Percentiles rank a stretch among this genome's conserved stretches.
These are phyloP conservation scores for Chymomyza fuscimana DNA, from an alignment of 2,888 invertebrate species.

Conservation along the genomic window DNA sequence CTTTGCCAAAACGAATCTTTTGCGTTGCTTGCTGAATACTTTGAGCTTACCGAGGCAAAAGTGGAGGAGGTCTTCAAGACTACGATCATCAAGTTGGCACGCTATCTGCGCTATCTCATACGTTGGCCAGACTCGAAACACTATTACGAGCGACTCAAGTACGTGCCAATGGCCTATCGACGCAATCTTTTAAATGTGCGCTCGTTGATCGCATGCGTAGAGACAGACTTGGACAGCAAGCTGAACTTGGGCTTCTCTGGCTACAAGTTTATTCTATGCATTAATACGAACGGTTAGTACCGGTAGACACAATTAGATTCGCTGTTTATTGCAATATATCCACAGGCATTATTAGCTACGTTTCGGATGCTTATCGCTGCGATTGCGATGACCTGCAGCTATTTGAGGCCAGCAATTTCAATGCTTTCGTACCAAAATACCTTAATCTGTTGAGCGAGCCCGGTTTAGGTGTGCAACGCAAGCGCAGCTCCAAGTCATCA, in stretches of 20 bases:
- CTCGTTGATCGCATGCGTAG: slow-evolving; percentile 78
- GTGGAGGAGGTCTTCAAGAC: slow-evolving; percentile 73
- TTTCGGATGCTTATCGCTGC: slow-evolving; percentile 77
- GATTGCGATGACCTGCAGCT: slow-evolving; percentile 77
- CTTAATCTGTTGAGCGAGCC: slow-evolving; percentile 77
- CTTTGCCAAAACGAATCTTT: slow-evolving; percentile 78
- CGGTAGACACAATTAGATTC: background rate
- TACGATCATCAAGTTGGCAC: slow-evolving; percentile 71
- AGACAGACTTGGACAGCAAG: slow-evolving; percentile 73
- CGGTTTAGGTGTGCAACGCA: slow-evolving; percentile 73
- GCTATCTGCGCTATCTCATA: slow-evolving; percentile 75
- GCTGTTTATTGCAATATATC: background rate
- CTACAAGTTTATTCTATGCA: slow-evolving; percentile 78
- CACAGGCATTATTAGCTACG: slow-evolving; percentile 75
- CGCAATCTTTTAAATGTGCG: slow-evolving; percentile 77
- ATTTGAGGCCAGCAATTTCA: slow-evolving; percentile 76
- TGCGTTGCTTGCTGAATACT: slow-evolving; percentile 73
- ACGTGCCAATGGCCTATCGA: slow-evolving; percentile 76
- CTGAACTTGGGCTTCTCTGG: slow-evolving; percentile 73
- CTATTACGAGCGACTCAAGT: slow-evolving; percentile 77
- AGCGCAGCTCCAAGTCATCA: slow-evolving; percentile 15
- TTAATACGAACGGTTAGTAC: slow-evolving; percentile 74
- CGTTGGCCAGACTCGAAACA: slow-evolving; percentile 78
- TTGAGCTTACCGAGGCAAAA: slow-evolving; percentile 75
- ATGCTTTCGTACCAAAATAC: slow-evolving; percentile 76